Evolutionary conservation across 1,140 invertebrate species (phyloP), one percentile per base, ranked within the genome.

Genomic region (Galleria mellonella): DNA sequence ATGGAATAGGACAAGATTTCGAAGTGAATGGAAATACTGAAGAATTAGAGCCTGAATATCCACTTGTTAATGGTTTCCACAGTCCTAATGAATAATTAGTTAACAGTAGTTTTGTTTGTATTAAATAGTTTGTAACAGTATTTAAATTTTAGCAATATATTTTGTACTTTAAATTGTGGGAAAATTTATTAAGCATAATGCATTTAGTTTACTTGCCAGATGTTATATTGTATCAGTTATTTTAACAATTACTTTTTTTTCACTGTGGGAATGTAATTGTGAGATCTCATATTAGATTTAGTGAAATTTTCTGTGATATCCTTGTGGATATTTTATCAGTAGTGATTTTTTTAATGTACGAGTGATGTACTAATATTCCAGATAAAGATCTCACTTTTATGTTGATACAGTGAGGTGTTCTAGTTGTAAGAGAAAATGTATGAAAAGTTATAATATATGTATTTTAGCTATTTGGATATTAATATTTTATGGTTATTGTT

Each of bases 301-400:
- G 58, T 58, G 33, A 51, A 63, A 52, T 47, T 44, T 58, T 66
- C 65, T 75, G 66, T 83, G 73, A 77, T 79, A 61, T 71, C 63
- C 57, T 42, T 60, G 51, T 62, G 59, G 67, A 78, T 75, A 70
- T 77, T 65, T 67, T 72, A 36, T 62, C 41, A 50, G 47, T 65
- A 53, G 48, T 52, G 43, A 52, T 42, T 43, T 54, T 32, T 47
- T 51, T 51, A 23, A 6, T 23, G n/a, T n/a, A n/a, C n/a, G n/a
- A n/a, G 42, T 47, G 33, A 47, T 55, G 43, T 55, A 55, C 33
- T n/a, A n/a, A 43, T 51, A 50, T 61, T 60, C 53, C 43, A 47
- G 46, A 41, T n/a, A 53, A 38, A 62, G 74, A 78, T 81, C 79
- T 83, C 79, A 77, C 75, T 71, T 67, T 81, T 79, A 83, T 78